Conservation (phyloP, 2,113 vertebrate species). For the Chionodraco myersi region DNA sequence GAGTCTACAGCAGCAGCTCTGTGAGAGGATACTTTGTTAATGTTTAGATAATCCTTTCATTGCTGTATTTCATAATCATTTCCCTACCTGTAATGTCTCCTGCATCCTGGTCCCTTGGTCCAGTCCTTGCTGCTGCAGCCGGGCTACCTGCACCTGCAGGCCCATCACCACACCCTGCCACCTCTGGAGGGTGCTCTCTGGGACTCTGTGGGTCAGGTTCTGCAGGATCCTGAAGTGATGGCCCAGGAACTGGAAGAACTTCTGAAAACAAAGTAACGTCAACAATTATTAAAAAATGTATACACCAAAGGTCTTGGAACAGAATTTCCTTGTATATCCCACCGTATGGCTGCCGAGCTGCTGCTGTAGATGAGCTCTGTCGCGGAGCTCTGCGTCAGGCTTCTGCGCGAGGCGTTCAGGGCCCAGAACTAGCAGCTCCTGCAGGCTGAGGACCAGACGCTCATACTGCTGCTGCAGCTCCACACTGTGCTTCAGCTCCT, state of each 20-base stretch:
- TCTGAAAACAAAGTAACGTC: constrained; percentile 66
- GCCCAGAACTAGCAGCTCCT: constrained; percentile 82
- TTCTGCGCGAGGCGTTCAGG: constrained; percentile 76
- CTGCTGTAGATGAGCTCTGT: constrained; percentile 78
- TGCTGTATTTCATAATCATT: background rate
- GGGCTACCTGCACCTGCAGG: constrained; percentile 76
- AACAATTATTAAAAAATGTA: fast-evolving
- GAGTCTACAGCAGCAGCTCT: too few species aligned
- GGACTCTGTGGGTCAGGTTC: constrained; percentile 73
- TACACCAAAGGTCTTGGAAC: background rate
- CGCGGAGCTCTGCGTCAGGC: constrained; percentile 65
- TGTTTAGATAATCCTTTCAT: background rate
- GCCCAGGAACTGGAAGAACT: constrained; percentile 86
- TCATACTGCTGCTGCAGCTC: constrained; percentile 81
- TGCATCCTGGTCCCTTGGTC: constrained; percentile 80
- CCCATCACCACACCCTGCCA: constrained; percentile 73
- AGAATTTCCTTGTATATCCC: background rate
- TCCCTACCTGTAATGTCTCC: constrained; percentile 85
- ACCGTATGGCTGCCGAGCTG: constrained; percentile 85
- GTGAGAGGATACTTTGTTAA: too few species aligned
- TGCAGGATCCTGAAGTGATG: constrained; percentile 78
- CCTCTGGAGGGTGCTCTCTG: constrained; percentile 72
- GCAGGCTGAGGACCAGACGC: constrained; percentile 79
- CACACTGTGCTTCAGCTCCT: constrained; percentile 73
- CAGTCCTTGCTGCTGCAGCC: constrained; percentile 79